Evolutionary conservation across 2,888 invertebrate genomes (phyloP), one percentile per base, ranked within the genome.

Genomic region (Sturmia bella): DNA sequence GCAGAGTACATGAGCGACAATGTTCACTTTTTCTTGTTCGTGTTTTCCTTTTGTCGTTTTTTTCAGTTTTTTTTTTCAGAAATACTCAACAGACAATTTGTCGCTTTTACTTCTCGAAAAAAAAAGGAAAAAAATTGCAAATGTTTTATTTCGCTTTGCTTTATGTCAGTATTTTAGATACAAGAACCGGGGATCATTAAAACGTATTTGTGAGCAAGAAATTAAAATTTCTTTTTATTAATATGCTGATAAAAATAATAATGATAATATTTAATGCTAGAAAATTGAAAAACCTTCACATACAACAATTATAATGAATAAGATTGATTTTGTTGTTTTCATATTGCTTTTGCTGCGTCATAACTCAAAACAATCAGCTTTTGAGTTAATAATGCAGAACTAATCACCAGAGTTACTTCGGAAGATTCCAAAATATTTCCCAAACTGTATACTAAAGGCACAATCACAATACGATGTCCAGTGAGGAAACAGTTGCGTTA

Each of bases 41-140:
- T 45, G 3, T 37, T 64, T 48, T 48, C 39, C 15, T 56, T 24
- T 24, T 39, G 4, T 24, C 17, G 15, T n/a, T 4, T 2, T 41
- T 72, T 19, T 56, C 9, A 19, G 43, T 39, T 17, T 63, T 52
- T 45, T 50, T 15, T 45, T 24, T 9, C 32, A 41, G 19, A 56
- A 57, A 63, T 64, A 57, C 57, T 57, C 21, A 64, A 63, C 70
- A 72, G 77, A 78, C 77, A 78, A 78, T 78, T 77, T 72, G 77
- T 69, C 77, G 77, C 70, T 64, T 64, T 70, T 70, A 17, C 37
- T n/a, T 4, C 5, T 24, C 11, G 3, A 32, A 24, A 39, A 45
- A 7, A 27, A 5, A 54, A 48, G 48, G 37, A 32, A 32, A 24
- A n/a, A 45, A 64, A 48, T 9, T 4, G 11, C 21, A 6, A 41